Evolutionary conservation across 1,140 invertebrate genomes (phyloP), one percentile per base, ranked within the genome.

Genomic region (Heterodera carotae): DNA sequence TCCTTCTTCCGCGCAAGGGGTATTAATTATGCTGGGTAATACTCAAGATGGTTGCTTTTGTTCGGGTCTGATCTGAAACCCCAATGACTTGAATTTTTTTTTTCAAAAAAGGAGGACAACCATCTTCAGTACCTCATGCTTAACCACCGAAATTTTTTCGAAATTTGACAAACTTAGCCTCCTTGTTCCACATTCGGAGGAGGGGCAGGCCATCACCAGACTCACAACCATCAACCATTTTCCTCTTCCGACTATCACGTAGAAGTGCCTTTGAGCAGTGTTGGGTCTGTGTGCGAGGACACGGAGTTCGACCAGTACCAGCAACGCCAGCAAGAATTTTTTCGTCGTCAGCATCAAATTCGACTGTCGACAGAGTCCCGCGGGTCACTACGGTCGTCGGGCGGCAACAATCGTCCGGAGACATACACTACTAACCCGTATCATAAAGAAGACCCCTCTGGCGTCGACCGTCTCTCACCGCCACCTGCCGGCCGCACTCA

Each of bases 251-350:
- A 69, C 3, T 82, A 82, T 80, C 79, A 56, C 18, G 81, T 82
- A 15, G 81, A 82, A 68, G 43, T 84, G 56, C 81, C 81, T 27
- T 76, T 80, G 15, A 80, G 76, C 48, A 81, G 62, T 48, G 66
- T 69, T 48, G 73, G 74, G 12, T 77, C 70, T 22, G 53, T 80
- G 15, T 69, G 48, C 71, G 78, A 72, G 36, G 66, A 80, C 10
- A 25, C n/a, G 22, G 72, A 68, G 56, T 62, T 25, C 53, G 22
- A n/a, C 33, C 70, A 56, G 53, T 34, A 33, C 25, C 70, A 73
- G 31, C 67, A 69, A 22, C 64, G 34, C 33, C 18, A n/a, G 7
- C 69, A 71, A 71, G 15, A 71, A 7, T 31, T 75, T 25, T 81
- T 81, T 53, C 71, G 72, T 60, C 70, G 79, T 31, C 71, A 83